These are phyloP conservation scores for Halichoeres trimaculatus DNA, from an alignment of 2,113 vertebrate species.

Conservation along the genomic window DNA sequence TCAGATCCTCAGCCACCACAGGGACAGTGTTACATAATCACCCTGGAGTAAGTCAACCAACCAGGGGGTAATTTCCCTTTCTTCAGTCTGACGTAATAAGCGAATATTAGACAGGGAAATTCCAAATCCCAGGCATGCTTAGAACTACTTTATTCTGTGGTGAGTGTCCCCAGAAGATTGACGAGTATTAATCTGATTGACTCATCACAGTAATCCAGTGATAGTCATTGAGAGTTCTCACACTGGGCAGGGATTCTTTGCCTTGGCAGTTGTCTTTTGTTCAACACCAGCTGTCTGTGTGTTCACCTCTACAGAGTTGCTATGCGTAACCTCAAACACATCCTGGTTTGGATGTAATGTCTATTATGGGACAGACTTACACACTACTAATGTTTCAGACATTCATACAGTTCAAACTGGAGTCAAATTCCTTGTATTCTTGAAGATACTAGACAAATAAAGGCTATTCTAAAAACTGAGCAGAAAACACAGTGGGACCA, in stretches of 20 bases:
- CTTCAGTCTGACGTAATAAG: slow-evolving; percentile 43
- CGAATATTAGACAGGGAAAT: slow-evolving; percentile 60
- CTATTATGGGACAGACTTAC: too few species aligned
- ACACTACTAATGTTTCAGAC: too few species aligned
- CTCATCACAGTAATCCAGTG: slow-evolving; percentile 54
- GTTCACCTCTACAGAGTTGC: background rate
- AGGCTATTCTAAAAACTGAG: too few species aligned
- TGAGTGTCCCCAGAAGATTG: slow-evolving; percentile 39
- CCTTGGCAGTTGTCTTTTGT: slow-evolving; percentile 44
- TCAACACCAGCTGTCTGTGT: slow-evolving; percentile 28
- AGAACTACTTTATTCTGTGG: slow-evolving; percentile 25
- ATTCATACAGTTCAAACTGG: too few species aligned
- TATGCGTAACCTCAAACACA: too few species aligned
- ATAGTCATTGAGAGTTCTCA: slow-evolving; percentile 12
- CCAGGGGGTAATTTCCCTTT: slow-evolving; percentile 21
- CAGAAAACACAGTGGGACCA: too few species aligned
- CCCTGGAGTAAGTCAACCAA: slow-evolving; percentile 18
- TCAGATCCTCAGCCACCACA: background rate
- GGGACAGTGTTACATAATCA: slow-evolving; percentile 28
- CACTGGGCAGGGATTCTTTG: slow-evolving; percentile 16
- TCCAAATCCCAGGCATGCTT: slow-evolving; percentile 59
- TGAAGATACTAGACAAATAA: too few species aligned
- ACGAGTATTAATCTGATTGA: slow-evolving; percentile 41
- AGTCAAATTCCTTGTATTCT: too few species aligned
- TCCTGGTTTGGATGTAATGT: too few species aligned